phyloP scores from a whole-genome alignment of 2,113 vertebrate species.

The Callospermophilus lateralis region DNA sequence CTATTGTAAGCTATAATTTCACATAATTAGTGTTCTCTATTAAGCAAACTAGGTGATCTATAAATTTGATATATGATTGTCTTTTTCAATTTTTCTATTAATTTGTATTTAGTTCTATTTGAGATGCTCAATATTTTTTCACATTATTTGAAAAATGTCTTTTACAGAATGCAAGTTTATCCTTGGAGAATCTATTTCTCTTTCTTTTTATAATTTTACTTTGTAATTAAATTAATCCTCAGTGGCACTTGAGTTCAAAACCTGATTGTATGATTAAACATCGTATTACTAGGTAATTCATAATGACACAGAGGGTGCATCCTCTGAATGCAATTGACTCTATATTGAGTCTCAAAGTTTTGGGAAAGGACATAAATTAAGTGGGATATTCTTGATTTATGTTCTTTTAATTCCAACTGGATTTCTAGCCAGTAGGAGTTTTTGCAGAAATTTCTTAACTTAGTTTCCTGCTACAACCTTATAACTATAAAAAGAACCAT shows the following conservation, averaged over 20 bases:
- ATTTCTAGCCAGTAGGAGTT: neutral
- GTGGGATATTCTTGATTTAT: neutral
- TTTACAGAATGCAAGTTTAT: slow-evolving; percentile 71
- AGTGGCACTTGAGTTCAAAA: slow-evolving; percentile 79
- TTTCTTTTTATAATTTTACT: slow-evolving; percentile 68
- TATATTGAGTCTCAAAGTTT: slow-evolving; percentile 60
- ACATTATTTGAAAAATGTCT: slow-evolving; percentile 70
- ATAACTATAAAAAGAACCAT: neutral
- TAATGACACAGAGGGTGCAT: slow-evolving; percentile 73
- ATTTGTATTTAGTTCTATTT: slow-evolving; percentile 65
- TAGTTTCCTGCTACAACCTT: neutral
- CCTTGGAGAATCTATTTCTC: slow-evolving; percentile 74
- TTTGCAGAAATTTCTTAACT: neutral
- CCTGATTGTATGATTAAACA: slow-evolving; percentile 83
- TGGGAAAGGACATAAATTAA: neutral
- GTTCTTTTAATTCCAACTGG: neutral
- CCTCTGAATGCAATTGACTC: slow-evolving; percentile 69
- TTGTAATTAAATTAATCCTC: slow-evolving; percentile 81
- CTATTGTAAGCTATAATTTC: slow-evolving; percentile 63
- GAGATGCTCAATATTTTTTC: slow-evolving; percentile 68
- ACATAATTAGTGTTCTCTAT: slow-evolving; percentile 54
- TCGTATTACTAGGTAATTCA: slow-evolving; percentile 80
- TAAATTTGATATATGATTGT: slow-evolving; percentile 5
- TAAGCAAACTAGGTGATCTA: slow-evolving; percentile 62
- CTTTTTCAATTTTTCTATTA: slow-evolving; percentile 68